These are phyloP conservation scores for Agrochola macilenta DNA, from an alignment of 2,888 invertebrate species.

Conservation along the genomic window DNA sequence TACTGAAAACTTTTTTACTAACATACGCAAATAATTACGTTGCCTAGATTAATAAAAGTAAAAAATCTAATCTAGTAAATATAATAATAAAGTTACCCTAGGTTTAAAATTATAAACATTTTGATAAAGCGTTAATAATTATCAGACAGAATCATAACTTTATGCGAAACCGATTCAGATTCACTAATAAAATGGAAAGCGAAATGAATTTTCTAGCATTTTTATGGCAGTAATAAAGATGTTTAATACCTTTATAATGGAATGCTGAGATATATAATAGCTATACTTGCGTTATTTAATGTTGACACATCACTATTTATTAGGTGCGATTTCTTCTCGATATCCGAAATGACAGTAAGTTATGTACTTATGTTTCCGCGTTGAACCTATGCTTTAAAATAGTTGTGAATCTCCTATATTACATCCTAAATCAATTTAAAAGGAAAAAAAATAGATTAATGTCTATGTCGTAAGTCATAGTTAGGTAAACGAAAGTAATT, in stretches of 20 bases:
- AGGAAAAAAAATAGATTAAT: background rate
- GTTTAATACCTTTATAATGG: conserved; percentile 66
- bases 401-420: background rate
- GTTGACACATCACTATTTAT: conserved; percentile 27
- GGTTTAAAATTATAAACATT: background rate
- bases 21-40: background rate
- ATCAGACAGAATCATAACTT: background rate
- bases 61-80: no score
- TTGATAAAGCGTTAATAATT: background rate
- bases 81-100: no score
- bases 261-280: conserved; percentile 56
- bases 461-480: background rate
- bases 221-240: conserved; percentile 70
- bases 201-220: conserved; percentile 47
- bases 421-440: conserved; percentile 2
- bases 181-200: conserved; percentile 11
- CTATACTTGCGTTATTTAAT: conserved; percentile 19
- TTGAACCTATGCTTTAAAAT: background rate
- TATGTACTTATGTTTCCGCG: background rate
- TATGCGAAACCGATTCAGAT: background rate
- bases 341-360: background rate
- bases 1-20: conserved; percentile 6
- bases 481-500: background rate
- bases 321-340: conserved; percentile 7
- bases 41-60: background rate